Percentiles rank a stretch among this genome's conserved stretches.
These are phyloP conservation scores for Ahaetulla prasina DNA, from an alignment of 2,113 vertebrate genomes.

Conservation along the genomic window DNA sequence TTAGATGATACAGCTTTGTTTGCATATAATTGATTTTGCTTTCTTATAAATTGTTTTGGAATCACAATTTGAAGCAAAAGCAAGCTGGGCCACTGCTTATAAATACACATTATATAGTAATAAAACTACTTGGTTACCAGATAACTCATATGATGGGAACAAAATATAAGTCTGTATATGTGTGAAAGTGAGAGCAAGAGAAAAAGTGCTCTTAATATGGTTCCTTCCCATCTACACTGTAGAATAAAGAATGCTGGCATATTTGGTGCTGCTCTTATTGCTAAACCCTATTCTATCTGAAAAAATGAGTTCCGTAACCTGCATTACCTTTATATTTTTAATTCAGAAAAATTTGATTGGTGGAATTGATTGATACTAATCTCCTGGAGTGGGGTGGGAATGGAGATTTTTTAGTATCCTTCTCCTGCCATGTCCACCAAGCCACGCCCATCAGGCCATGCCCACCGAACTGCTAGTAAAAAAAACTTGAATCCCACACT, in stretches of 20 bases:
- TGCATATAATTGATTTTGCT: neutral
- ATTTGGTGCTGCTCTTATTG: neutral
- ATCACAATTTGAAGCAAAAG: neutral
- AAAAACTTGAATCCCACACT: no score
- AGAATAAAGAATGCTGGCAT: neutral
- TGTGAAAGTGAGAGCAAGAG: neutral
- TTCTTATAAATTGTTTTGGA: conserved; percentile 23
- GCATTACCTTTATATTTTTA: neutral
- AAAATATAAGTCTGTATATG: neutral
- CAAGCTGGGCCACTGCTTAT: neutral
- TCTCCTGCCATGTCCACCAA: no score
- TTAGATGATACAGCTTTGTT: neutral
- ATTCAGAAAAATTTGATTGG: neutral
- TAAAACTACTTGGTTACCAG: neutral
- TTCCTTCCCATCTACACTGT: neutral
- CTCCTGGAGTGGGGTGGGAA: no score
- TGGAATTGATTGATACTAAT: no score
- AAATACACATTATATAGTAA: neutral
- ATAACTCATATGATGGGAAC: neutral
- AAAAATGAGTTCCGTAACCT: neutral
- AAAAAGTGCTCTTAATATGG: neutral
- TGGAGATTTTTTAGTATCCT: no score
- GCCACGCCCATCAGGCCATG: no score
- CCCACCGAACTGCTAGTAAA: no score
- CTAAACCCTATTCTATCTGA: neutral